A percentile compares a stretch with the other conserved stretches of the same genome.
phyloP scores from a whole-genome alignment of 2,888 invertebrate genomes.

The Limulus polyphemus region DNA sequence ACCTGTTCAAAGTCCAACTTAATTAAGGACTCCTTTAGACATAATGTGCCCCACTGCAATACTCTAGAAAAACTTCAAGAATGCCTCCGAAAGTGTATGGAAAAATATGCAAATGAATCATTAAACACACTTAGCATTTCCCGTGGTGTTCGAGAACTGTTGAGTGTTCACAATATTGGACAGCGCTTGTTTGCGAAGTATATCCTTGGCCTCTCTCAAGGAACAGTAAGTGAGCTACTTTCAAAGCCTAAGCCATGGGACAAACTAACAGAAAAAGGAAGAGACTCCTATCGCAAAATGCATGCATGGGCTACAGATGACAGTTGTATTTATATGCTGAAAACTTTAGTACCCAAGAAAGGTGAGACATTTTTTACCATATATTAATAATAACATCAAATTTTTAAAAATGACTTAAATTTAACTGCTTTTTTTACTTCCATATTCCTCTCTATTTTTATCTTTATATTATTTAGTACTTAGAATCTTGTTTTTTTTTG shows the following conservation, averaged over 20 bases:
- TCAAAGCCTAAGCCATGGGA: constrained; percentile 99
- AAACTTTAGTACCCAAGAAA: constrained; percentile 95
- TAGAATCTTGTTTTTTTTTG: too few relatives aligned
- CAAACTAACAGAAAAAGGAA: constrained; percentile 96
- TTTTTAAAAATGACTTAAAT: too few relatives aligned
- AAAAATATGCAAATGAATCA: constrained; percentile 84
- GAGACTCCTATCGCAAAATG: constrained; percentile 99
- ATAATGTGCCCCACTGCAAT: constrained; percentile 32
- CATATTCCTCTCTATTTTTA: too few relatives aligned
- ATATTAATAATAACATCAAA: too few relatives aligned
- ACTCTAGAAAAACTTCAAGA: constrained; percentile 64
- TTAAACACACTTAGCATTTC: constrained; percentile 89
- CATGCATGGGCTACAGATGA: constrained; percentile 99
- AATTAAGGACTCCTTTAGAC: too few relatives aligned
- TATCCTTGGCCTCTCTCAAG: constrained; percentile 89
- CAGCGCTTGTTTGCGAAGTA: constrained; percentile 98
- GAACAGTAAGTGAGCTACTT: constrained; percentile 92
- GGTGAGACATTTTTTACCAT: constrained; percentile 43
- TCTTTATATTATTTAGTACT: too few relatives aligned
- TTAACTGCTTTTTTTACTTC: too few relatives aligned
- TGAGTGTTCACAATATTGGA: constrained; percentile 96
- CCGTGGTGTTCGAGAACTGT: constrained; percentile 76
- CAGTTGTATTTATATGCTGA: constrained; percentile 88
- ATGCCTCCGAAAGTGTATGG: constrained; percentile 88
- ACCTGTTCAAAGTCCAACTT: not conserved